Evolutionary conservation across 35 echinoderm and acorn worm genomes (phyloP), one percentile per base, ranked within the genome.

Genomic region (Apostichopus parvimensis): DNA sequence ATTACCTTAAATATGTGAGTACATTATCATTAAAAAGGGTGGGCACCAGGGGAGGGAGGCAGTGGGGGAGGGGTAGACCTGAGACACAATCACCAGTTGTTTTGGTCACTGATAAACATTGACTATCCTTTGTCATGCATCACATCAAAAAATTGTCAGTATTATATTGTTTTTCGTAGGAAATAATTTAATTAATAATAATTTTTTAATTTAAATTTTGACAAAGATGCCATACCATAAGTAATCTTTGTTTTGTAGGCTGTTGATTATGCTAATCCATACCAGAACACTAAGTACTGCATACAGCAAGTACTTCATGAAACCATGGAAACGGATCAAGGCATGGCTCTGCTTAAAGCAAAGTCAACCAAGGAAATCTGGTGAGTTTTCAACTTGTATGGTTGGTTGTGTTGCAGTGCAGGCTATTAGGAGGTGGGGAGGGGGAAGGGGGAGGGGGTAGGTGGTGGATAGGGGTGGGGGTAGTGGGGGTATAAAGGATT

Each of bases 1-100:
- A 91, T 52, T 95, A 98, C 85, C 84, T 98, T 77, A 95, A 90
- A 94, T 98, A 98, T 95, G 94, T 98, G 72, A 95, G 94, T 62
- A 70, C 90, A 89, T 85, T 87, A 12, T 45, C 34, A 45, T 45
- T 45, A 4, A 45, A 45, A 45, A 45, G 34, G 1, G 34, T 45
- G 34, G 34, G 34, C 3, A 45, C 34, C 34, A 45, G 34, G 34
- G 34, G 34, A 45, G 34, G 34, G 34, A 45, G 34, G 2, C 2
- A 45, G 1, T 45, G 34, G 34, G 28, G 34, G 34, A 45, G 34
- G 34, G 34, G 34, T 4, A 2, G 34, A 45, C 34, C 34, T 45
- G 34, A 45, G 34, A 45, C 34, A 45, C 1, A 45, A 45, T 45
- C 1, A 45, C 34, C 34, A 45, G 34, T 45, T 45, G 34, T 45